Evolutionary conservation across 2,113 vertebrate genomes (phyloP).

Genomic region (Podarcis cretensis): DNA sequence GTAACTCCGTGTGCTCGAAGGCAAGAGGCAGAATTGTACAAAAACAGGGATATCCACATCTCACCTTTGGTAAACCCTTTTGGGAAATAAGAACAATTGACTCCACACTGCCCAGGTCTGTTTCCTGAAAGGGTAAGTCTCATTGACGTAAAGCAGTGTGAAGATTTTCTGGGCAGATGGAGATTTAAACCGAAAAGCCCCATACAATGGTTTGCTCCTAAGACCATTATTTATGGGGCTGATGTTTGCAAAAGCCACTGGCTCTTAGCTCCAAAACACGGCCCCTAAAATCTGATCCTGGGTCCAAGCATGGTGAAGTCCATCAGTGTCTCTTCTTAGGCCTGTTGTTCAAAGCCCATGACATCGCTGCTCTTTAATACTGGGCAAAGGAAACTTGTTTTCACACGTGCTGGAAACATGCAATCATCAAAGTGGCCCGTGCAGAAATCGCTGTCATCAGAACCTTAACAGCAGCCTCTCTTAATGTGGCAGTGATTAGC

Average conservation of each 20-base stretch:
- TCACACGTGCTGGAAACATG: background rate
- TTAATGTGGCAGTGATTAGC: background rate
- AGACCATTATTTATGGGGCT: background rate
- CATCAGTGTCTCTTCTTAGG: background rate
- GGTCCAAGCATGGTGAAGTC: no score
- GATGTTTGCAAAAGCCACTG: background rate
- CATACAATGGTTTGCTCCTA: background rate
- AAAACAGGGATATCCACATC: background rate
- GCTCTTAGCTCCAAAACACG: background rate
- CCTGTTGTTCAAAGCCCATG: background rate
- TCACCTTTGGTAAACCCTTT: background rate
- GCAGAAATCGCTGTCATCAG: background rate
- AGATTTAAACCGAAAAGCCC: background rate
- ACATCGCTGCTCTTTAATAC: background rate
- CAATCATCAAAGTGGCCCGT: background rate
- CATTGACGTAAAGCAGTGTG: background rate
- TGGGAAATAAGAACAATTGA: background rate
- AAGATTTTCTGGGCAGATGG: background rate
- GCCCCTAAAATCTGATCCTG: background rate
- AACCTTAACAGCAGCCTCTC: background rate
- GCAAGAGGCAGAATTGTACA: accelerated
- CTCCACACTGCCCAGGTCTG: background rate
- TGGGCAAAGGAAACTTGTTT: background rate
- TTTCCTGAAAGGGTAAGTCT: background rate
- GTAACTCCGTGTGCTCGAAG: background rate